Evolutionary conservation across 2,113 vertebrate species (phyloP), one percentile per base, ranked within the genome.

Genomic region (Rhea pennata): DNA sequence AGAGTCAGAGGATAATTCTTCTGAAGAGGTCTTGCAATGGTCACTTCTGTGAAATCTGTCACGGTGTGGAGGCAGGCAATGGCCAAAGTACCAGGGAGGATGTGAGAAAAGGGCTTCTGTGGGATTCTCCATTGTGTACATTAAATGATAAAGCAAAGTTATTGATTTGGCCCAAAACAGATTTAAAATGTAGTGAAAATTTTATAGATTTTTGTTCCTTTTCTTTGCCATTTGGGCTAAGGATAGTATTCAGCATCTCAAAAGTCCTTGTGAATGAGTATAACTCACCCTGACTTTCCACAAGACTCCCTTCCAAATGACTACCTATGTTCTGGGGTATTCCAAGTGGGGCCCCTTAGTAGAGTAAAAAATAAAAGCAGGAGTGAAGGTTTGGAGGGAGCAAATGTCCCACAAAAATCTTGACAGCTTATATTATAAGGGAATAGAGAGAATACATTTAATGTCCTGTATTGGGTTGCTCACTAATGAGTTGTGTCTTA

Each of bases 381-480:
- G 13, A 77, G 69, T 46, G 54, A 61, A 86, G 9, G 2, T 31
- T 72, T 84, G 51, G 27, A 69, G 16, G 61, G 29, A 91, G 33
- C 36, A 79, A 53, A 84, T 62, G 3, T 26, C 16, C 44, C 46
- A 20, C n/a, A 48, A 76, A 74, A 69, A 62, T 36, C 24, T 65
- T 56, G 69, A 12, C 12, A 20, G 22, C 39, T 85, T 42, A 8
- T 51, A 51, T 31, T 9, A 5, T 13, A 48, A 48, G 46, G 58
- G 51, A 54, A 66, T 20, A 39, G 33, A 76, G n/a, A 44, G 33
- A 89, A 91, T 21, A 8, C n/a, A 23, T 36, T 93, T 62, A 39
- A 29, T 89, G 87, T 87, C 87, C 94, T 91, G 27, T 69, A 36
- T 33, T 56, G 69, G 64, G 39, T 16, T 87, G 62, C n/a, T 95